Evolutionary conservation across 1,140 invertebrate genomes (phyloP).

Genomic region (Dendrolimus punctatus): DNA sequence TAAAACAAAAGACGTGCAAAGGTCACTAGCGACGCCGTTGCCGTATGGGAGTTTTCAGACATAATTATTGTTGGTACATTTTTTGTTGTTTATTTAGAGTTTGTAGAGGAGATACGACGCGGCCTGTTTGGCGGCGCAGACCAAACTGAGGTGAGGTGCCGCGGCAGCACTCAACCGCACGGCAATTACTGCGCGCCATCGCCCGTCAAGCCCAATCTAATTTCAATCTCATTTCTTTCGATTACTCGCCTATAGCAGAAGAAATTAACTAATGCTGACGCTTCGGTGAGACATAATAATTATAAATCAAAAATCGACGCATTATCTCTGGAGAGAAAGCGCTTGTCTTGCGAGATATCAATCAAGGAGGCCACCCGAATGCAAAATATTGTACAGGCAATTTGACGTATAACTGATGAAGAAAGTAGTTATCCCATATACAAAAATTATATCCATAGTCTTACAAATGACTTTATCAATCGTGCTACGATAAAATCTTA

Average conservation of each 20-base stretch:
- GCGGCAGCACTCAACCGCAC: conserved; percentile 17
- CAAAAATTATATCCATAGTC: too few species aligned
- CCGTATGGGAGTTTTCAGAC: conserved; percentile 17
- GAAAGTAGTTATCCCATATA: too few species aligned
- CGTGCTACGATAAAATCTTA: too few species aligned
- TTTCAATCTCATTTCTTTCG: conserved; percentile 55
- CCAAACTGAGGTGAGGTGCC: conserved; percentile 33
- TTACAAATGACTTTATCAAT: too few species aligned
- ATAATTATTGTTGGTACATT: conserved; percentile 13
- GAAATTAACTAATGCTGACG: conserved; percentile 48
- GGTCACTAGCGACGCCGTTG: conserved; percentile 36
- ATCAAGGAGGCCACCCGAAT: conserved; percentile 22
- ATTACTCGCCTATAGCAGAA: conserved; percentile 41
- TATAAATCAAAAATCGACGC: not conserved
- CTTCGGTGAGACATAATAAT: conserved; percentile 1
- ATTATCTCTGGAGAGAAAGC: conserved; percentile 43
- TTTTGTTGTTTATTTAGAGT: conserved; percentile 20
- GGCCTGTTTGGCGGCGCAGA: conserved; percentile 38
- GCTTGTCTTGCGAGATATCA: conserved; percentile 16
- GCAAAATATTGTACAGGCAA: conserved; percentile 4
- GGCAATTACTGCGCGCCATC: conserved; percentile 46
- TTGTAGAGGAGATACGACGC: conserved; percentile 23
- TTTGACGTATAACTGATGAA: too few species aligned
- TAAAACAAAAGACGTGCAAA: conserved; percentile 21
- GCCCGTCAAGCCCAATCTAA: conserved; percentile 36